Base-by-base conservation (phyloP, 2,888 invertebrate genomes). In the Zeuzera pyrina region DNA sequence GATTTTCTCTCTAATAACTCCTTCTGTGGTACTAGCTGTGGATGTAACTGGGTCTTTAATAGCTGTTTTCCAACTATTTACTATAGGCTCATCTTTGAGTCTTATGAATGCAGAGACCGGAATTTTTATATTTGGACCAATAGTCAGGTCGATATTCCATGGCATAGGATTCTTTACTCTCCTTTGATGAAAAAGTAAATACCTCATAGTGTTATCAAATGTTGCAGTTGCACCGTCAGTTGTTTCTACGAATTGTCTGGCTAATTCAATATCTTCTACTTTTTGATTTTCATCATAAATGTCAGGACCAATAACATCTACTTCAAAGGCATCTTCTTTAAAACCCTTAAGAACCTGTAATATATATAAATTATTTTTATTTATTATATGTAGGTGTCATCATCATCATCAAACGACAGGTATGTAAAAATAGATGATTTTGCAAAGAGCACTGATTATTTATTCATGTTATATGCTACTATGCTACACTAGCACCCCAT, bases 81-180 rank as follows among this genome's bases (percentile, higher is more conserved):
- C 51, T 23, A 67, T 49, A 29, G 71, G 52, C 25, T 86, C 84
- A 54, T 85, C 83, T 57, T 83, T 85, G 2, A 86, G 61, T 53
- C 65, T 65, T 13, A 72, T 79, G 46, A 85, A 89, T 13, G 85
- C 78, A 19, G 87, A 83, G 3, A 91, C 77, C 7, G 87, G 87
- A 39, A 92, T 89, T 39, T 76, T 69, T 14, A 91, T 83, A 40
- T 85, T 71, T 1, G 83, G 74, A 2, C 88, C 88, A 41, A 88
- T 85, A 30, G 86, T 84, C 27, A 92, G 61, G 34, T 85, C 83
- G 15, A 85, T 84, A 68, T 89, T 89, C 91, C 91, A 91, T 0
- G 87, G 81, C 35, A 76, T 72, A 0, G 88, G 74, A 19, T 76
- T 78, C 1, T 70, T 56, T 27, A 56, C 55, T 45, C 74, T 85